Evolutionary conservation across 2,113 vertebrate genomes (phyloP), one percentile per base, ranked within the genome.

Genomic region (Bubo scandiacus): DNA sequence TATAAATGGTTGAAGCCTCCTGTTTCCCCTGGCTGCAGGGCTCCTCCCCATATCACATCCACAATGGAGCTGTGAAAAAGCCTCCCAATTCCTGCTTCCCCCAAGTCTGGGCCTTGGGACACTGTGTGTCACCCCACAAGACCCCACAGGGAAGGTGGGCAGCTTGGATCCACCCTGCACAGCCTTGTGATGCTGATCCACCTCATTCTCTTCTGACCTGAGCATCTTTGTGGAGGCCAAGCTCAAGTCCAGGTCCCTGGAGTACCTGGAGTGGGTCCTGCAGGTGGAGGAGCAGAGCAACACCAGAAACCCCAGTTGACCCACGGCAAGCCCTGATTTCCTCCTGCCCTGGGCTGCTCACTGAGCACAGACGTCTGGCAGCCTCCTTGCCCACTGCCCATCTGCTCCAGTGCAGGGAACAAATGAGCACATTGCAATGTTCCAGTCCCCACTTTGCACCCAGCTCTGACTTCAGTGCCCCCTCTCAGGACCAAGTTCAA

Each of bases 11-110:
- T 0, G 0, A 63, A 95, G 52, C 10, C 38, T 79, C 25, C 61
- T 40, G 59, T n/a, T 63, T 81, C 34, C 67, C 23, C 30, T 14
- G 57, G 23, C 45, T 86, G 36, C 43, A 75, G 82, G 30, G 55
- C 30, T 94, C 32, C 30, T 90, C 10, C 3, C 29, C 42, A 62
- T 51, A 58, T 11, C 49, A 71, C 45, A 38, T 2, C 9, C 38
- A 47, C 58, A 72, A 10, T 0, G 1, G 29, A 51, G 32, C 0
- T 0, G 14, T 72, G 23, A 9, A 51, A 30, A 36, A 83, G 18
- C 4, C 11, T 16, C 38, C 10, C 30, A 4, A 1, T 62, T 30
- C 51, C 59, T 38, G 25, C 10, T 52, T 32, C 12, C 9, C 55
- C 51, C 36, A 36, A 3, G 21, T 21, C 49, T 63, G 34, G 36